These are phyloP conservation scores for Cylindroiulus punctatus DNA, from an alignment of 2,888 invertebrate genomes.

Conservation along the genomic window DNA sequence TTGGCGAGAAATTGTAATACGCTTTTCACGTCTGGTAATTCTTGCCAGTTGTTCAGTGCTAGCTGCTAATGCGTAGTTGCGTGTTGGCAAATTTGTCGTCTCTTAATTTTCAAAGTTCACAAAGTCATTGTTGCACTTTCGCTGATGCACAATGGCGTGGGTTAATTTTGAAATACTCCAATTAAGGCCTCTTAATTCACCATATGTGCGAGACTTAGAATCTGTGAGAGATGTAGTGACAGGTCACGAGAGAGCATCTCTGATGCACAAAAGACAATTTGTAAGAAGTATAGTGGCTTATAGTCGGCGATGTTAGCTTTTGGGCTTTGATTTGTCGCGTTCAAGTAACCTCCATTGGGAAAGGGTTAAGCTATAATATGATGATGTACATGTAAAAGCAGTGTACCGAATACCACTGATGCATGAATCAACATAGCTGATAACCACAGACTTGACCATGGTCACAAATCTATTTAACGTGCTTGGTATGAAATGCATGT, in stretches of 20 bases:
- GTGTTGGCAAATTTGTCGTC: background rate
- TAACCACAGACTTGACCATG: too few relatives aligned
- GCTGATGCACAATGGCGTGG: background rate
- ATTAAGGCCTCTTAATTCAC: constrained; percentile 25
- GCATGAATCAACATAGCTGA: too few relatives aligned
- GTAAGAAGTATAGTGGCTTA: background rate
- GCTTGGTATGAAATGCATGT: too few relatives aligned
- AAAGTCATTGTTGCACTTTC: background rate
- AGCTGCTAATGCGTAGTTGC: background rate
- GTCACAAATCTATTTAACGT: too few relatives aligned
- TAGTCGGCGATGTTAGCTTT: background rate
- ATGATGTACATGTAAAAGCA: too few relatives aligned
- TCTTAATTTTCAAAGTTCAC: constrained; percentile 7
- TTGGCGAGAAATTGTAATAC: background rate
- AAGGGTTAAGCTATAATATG: too few relatives aligned
- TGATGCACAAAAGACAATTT: background rate
- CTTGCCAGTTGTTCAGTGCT: constrained; percentile 1
- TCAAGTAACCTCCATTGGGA: background rate
- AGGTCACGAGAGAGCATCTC: background rate
- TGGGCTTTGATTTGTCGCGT: background rate
- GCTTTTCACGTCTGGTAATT: background rate
- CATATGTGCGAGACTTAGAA: background rate
- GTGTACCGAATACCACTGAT: too few relatives aligned
- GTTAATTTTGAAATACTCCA: constrained; percentile 31
- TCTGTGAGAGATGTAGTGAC: background rate